Evolutionary conservation across 2,888 invertebrate species (phyloP), one percentile per base, ranked within the genome.

Genomic region (Drosophila helvetica): DNA sequence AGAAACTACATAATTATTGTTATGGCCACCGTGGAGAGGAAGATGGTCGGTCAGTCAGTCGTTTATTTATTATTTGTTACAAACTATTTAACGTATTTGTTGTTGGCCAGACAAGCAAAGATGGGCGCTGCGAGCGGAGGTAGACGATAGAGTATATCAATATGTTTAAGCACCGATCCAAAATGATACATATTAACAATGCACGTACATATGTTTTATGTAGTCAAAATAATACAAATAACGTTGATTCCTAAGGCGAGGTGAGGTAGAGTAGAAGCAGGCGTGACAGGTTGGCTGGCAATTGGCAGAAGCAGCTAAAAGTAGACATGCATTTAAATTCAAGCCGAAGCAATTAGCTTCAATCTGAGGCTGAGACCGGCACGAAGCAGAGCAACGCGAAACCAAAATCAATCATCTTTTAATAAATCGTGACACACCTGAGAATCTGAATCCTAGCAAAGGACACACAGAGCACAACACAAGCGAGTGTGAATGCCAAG

Each of bases 381-480:
- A 38, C 12, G 38, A 38, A 38, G 38, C 38, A 33, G 33, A 33
- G 12, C 4, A 38, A 38, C 38, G 38, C 38, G n/a, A 38, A 38
- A 38, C n/a, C 38, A 38, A 38, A 38, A 38, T 38, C 38, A 15
- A 15, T 38, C 15, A 38, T 38, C 38, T n/a, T 38, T 7, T n/a
- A 38, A 25, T 42, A 60, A 60, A 48, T 57, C 46, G 38, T n/a
- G 45, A 77, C 30, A 15, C 74, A 66, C 60, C 55, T 65, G 54
- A 51, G 53, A 67, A 65, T 68, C 84, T 80, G 84, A 80, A 66
- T 80, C 78, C 75, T 80, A 80, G 80, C 78, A 78, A 69, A 74
- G 80, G 45, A 55, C 30, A 59, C 25, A 38, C 25, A 53, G 53
- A 38, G 25, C 53, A 17, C 17, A 19, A 15, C 55, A 46, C 68